Evolutionary conservation across 2,113 vertebrate species (phyloP), one percentile per base, ranked within the genome.

Genomic region (Cnemophilus loriae): DNA sequence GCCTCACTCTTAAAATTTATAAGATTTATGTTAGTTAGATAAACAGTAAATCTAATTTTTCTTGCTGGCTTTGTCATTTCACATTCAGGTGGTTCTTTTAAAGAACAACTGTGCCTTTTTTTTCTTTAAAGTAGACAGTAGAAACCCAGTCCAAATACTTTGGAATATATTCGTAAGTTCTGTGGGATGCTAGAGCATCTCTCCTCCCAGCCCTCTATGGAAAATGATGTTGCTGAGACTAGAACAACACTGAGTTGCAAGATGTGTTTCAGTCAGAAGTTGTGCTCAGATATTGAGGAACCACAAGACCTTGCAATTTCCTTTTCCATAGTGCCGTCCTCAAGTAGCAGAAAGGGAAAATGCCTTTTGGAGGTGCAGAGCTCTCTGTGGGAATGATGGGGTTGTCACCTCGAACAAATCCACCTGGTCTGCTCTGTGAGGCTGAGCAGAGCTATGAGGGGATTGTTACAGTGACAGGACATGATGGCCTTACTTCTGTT

Each of bases 21-120:
- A 93, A 88, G 88, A 87, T 92, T 96, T 93, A 50, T 93, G 78
- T 85, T 76, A 80, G 59, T 49, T 96, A 95, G 87, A 93, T 93
- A 92, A 95, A 87, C 76, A 59, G 32, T 68, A 79, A 75, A 90
- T 92, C 74, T 82, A 33, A 76, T 89, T 97, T 96, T 94, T 95
- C 64, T 93, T 93, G 28, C 68, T 92, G 86, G n/a, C 63, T 80
- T 93, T 47, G 37, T 88, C 0, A 0, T 85, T 93, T 71, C 55
- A 47, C 4, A 0, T 89, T 95, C 85, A 93, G 79, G 84, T 81
- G 63, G 50, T 84, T 93, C 85, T 83, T 84, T 83, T 93, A 90
- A 94, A 86, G 79, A 92, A 57, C 1, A 3, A 74, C 75, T 88
- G 37, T 49, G 42, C 9, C 15, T 50, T 84, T 68, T 81, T 47